Evolutionary conservation across 2,888 invertebrate genomes (phyloP).

Genomic region (Melinaea marsaeus): DNA sequence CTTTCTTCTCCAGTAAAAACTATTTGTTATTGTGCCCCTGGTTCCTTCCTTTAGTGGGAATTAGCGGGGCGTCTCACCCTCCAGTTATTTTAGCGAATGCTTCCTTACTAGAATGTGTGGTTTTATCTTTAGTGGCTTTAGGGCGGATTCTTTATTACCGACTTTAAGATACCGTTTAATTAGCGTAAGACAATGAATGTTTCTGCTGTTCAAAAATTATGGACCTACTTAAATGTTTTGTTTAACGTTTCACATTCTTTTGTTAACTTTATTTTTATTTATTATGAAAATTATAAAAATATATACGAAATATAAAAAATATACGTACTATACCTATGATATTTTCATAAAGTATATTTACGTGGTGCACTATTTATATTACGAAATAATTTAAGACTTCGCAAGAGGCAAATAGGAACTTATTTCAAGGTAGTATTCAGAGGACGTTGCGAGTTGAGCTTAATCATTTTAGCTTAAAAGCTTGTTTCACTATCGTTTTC

Average conservation of each 20-base stretch:
- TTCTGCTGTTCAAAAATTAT: constrained; percentile 1
- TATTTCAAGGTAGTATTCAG: constrained; percentile 53
- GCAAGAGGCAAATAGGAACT: constrained; percentile 47
- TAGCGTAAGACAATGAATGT: background rate
- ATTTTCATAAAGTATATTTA: background rate
- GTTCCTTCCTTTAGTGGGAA: constrained; percentile 43
- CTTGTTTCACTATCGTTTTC: constrained; percentile 64
- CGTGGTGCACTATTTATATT: background rate
- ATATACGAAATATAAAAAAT: background rate
- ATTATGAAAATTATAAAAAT: background rate
- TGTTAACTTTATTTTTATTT: background rate
- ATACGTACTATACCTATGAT: background rate
- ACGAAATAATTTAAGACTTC: constrained; percentile 22
- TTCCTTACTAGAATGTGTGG: constrained; percentile 36
- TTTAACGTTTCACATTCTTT: background rate
- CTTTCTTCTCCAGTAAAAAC: constrained; percentile 46
- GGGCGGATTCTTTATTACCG: constrained; percentile 32
- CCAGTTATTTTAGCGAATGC: constrained; percentile 36
- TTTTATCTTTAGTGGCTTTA: constrained; percentile 23
- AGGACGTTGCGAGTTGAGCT: constrained; percentile 59
- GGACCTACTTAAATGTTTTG: background rate
- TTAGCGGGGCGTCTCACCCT: constrained; percentile 43
- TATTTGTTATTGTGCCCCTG: constrained; percentile 53
- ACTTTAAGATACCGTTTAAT: background rate
- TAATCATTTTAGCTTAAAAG: constrained; percentile 76